Conservation (phyloP, 2,888 invertebrate genomes). For the Clostera curtula region DNA sequence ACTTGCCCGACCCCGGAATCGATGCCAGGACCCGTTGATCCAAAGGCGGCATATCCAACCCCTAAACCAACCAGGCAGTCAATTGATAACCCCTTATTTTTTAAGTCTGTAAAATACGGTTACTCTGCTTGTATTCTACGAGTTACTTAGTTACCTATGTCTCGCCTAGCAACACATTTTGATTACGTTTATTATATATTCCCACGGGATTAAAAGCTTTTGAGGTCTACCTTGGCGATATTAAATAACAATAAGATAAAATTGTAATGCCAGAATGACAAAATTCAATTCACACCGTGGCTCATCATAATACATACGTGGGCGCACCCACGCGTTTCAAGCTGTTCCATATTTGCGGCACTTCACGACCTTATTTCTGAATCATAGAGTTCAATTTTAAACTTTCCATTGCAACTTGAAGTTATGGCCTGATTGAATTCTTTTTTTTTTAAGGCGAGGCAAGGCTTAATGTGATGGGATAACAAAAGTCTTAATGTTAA, state of each 20-base stretch:
- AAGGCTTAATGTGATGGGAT: background rate
- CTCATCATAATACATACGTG: slow-evolving; percentile 32
- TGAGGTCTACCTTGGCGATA: too few species aligned
- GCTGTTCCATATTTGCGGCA: slow-evolving; percentile 5
- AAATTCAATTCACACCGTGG: slow-evolving; percentile 27
- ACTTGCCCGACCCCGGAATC: too few species aligned
- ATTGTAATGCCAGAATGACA: slow-evolving; percentile 12
- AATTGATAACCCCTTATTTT: too few species aligned
- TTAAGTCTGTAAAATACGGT: too few species aligned
- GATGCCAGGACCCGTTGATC: too few species aligned
- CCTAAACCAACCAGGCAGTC: too few species aligned
- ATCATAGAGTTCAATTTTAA: slow-evolving; percentile 8
- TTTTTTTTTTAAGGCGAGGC: slow-evolving; percentile 7
- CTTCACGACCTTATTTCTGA: slow-evolving; percentile 4
- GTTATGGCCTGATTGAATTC: slow-evolving; percentile 8
- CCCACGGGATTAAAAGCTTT: background rate
- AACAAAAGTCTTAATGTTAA: too few species aligned
- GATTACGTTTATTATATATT: background rate
- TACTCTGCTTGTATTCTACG: too few species aligned
- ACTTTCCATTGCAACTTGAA: background rate
- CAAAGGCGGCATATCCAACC: too few species aligned
- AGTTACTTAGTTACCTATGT: too few species aligned
- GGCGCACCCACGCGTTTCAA: slow-evolving; percentile 14
- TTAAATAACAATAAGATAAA: slow-evolving; percentile 25
- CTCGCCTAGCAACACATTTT: too few species aligned